Base-by-base conservation (phyloP, 2,113 vertebrate species). In the Notechis scutatus region DNA sequence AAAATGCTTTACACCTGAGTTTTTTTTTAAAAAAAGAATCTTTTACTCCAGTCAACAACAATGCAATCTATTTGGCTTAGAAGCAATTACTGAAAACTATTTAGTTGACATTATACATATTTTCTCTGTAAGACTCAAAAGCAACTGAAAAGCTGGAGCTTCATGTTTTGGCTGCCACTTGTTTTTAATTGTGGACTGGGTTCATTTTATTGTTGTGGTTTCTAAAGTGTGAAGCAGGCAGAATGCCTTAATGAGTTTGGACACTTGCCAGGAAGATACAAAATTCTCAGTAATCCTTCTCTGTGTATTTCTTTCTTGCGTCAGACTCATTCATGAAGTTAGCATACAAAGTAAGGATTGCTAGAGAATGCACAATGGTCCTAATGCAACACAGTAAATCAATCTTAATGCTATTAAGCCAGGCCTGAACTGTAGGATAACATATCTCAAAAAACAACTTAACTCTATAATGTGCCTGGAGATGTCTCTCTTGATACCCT, bases 21-120 rank as follows among this genome's bases (percentile, higher is more conserved):
- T 57, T 23, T 8, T 24, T 56, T 56, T 50, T 50, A 89, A 59
- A 11, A 11, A 55, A 90, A 90, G 42, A 34, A 57, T 39, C 45
- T 61, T 90, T 93, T 90, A 86, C 42, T 85, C 45, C 52, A 39
- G 88, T 93, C 88, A 85, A 90, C 88, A 90, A 85, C 57, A 89
- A 87, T 23, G 23, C 39, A 90, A 52, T 61, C 55, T 47, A 54
- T 56, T 90, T 93, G 74, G 74, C 55, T 90, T 90, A 56, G 55
- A 52, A 86, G 18, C 45, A 93, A 55, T 50, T 55, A 26, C 91
- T 59, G 50, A 18, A 59, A 93, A 86, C 74, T 74, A 90, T 50
- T 90, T 59, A 85, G 92, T 39, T 93, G 57, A 52, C 55, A 85
- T 90, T 90, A 85, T 50, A 85, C 54, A 85, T 90, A 85, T 90